Evolutionary conservation across 2,113 vertebrate species (phyloP), one percentile per base, ranked within the genome.

Genomic region (Poeciliopsis prolifica): DNA sequence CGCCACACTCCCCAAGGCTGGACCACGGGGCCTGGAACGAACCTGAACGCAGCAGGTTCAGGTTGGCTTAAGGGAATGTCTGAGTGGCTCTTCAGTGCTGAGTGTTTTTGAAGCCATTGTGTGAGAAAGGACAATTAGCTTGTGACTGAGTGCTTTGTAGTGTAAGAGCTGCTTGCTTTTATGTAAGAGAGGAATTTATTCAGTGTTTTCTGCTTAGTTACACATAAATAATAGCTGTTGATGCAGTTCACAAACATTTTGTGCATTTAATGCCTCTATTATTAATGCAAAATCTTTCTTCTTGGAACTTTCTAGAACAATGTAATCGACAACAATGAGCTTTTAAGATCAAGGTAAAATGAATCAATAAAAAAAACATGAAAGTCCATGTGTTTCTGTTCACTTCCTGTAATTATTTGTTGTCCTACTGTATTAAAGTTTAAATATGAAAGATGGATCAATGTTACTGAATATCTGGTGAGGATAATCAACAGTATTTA

Each of bases 21-120:
- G 91, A 89, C 98, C 98, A 99, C 0, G 98, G 97, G 1, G 96
- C 95, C 3, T 95, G 96, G 89, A 98, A 98, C 0, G 93, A 95
- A 83, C 83, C 95, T 95, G 78, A 24, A 72, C 31, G 70, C 44
- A 86, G 75, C 37, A 35, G 33, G 8, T 9, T 1, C 1, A 11
- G 22, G 8, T 54, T 54, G 15, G n/a, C n/a, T 64, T 24, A n/a
- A 15, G 65, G 14, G 61, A 5, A 61, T 13, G 1, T 65, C 35
- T 9, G 71, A 78, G 70, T 60, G 33, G 70, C 66, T 78, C 81
- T 90, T 81, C 28, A 37, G 35, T 26, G 24, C 70, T 14, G 72
- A 91, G 88, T 65, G 75, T 54, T 82, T 70, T 77, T 74, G 29
- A 35, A 42, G 15, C 19, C 30, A 30, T 72, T 79, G 64, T 74